Evolutionary conservation across 2,113 vertebrate species (phyloP).

Genomic region (Neopipo cinnamomea): DNA sequence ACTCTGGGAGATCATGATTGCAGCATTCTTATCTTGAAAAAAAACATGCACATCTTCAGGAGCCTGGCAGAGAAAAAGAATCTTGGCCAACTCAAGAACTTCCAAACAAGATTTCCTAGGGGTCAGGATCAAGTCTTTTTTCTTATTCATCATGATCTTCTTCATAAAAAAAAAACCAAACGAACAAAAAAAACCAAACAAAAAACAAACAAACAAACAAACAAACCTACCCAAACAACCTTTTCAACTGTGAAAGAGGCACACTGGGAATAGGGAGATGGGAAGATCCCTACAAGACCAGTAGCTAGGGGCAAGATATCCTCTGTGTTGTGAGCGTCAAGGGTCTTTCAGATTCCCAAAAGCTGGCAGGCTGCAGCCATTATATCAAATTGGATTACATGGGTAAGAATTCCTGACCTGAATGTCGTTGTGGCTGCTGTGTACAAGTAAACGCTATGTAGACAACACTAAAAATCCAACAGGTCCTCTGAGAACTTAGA

Average conservation of each 20-base stretch:
- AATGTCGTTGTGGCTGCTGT: background rate
- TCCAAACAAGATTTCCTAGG: background rate
- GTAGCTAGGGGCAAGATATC: background rate
- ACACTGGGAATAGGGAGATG: background rate
- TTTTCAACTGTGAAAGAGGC: background rate
- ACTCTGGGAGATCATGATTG: background rate
- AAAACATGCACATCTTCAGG: background rate
- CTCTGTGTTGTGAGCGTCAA: background rate
- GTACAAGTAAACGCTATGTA: background rate
- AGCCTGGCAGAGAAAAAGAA: background rate
- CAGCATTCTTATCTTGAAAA: slow-evolving; percentile 21
- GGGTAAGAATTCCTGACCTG: background rate
- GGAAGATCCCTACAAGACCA: slow-evolving; percentile 6
- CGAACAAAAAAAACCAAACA: no score
- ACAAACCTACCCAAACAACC: background rate
- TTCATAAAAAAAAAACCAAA: background rate
- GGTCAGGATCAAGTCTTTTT: background rate
- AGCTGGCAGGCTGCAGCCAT: background rate
- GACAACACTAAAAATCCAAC: background rate
- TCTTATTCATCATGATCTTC: background rate
- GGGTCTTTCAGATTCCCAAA: background rate
- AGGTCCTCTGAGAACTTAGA: slow-evolving; percentile 42
- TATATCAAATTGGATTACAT: slow-evolving; percentile 48
- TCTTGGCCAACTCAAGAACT: background rate
- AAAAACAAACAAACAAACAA: background rate